A percentile compares a stretch with the other conserved stretches of the same genome.
Conservation (phyloP, 2,113 vertebrate genomes). For the Miniopterus natalensis region DNA sequence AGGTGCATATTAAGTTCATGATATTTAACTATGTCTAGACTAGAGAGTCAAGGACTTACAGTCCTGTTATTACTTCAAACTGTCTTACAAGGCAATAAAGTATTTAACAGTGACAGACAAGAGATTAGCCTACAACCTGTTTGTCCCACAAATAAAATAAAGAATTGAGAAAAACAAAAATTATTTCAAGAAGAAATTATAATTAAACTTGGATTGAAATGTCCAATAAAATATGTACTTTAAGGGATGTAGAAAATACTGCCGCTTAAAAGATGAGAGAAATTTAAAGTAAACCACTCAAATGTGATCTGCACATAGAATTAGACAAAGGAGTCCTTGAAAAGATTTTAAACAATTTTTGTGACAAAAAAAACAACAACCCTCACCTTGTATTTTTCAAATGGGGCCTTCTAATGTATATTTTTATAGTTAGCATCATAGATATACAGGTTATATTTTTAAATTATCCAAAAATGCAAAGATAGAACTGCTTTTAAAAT, state of each 20-base stretch:
- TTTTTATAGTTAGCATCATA: constrained; percentile 24
- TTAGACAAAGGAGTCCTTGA: constrained; percentile 21
- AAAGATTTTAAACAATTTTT: constrained; percentile 33
- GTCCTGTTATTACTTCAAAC: neutral
- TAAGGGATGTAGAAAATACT: neutral
- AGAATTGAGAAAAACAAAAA: neutral
- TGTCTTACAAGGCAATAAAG: constrained; percentile 35
- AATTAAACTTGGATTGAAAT: constrained; percentile 12
- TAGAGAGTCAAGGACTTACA: neutral
- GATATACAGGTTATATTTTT: neutral
- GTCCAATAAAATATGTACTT: constrained; percentile 20
- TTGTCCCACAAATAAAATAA: constrained; percentile 33
- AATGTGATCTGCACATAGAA: neutral
- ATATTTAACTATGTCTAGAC: constrained; percentile 9
- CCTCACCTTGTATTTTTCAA: neutral
- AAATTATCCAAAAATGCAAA: constrained; percentile 38
- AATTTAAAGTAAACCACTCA: constrained; percentile 55
- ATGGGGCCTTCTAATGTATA: neutral
- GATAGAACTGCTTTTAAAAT: constrained; percentile 51
- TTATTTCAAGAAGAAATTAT: constrained; percentile 50
- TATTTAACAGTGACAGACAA: neutral
- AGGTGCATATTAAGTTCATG: neutral
- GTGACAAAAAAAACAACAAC: neutral
- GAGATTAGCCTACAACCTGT: neutral
- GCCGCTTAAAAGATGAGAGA: constrained; percentile 33